These are phyloP conservation scores for Heliconius hewitsoni DNA, from an alignment of 1,140 invertebrate genomes.

Conservation along the genomic window DNA sequence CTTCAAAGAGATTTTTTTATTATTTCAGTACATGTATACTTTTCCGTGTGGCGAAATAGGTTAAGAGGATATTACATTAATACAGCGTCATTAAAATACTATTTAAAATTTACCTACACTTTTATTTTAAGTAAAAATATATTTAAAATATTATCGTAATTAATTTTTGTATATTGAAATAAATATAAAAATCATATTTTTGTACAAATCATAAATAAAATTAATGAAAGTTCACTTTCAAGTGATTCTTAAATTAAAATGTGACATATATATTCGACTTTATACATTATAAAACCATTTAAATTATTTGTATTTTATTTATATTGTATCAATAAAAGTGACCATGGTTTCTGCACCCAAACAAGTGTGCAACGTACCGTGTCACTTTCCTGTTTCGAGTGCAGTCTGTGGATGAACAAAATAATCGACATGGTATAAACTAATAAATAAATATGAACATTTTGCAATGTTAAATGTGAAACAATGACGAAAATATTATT, in stretches of 20 bases:
- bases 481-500: too few species aligned
- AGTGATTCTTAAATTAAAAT: background rate
- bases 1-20: background rate
- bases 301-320: background rate
- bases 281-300: background rate
- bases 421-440: background rate
- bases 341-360: constrained; percentile 26
- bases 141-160: too few species aligned
- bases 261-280: background rate
- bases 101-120: background rate
- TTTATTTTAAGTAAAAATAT: too few species aligned
- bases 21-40: background rate
- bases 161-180: too few species aligned
- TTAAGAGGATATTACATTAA: background rate
- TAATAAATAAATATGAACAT: background rate
- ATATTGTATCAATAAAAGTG: constrained; percentile 17
- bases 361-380: constrained; percentile 34
- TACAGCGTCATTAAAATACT: background rate
- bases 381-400: constrained; percentile 40
- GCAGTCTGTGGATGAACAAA: constrained; percentile 5
- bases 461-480: background rate
- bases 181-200: too few species aligned
- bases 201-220: too few species aligned
- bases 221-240: background rate
- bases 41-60: background rate